Conservation (phyloP, 1,140 invertebrate genomes). For the Gonioctena quinquepunctata region DNA sequence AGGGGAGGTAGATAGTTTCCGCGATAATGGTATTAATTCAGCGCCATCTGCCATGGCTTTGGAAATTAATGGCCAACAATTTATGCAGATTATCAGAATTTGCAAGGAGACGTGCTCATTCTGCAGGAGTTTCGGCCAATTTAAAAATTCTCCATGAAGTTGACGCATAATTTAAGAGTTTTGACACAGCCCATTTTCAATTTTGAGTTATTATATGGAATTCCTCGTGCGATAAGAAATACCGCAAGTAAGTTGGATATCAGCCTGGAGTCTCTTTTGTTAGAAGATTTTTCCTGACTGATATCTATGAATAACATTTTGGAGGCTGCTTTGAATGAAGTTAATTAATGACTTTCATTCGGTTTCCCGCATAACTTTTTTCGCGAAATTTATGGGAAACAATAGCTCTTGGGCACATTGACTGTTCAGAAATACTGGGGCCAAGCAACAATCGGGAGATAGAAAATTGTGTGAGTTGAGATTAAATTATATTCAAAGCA, state of each 20-base stretch:
- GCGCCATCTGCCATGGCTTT: slow-evolving; percentile 3
- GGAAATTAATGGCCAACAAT: slow-evolving; percentile 13
- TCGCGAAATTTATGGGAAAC: too few relatives aligned
- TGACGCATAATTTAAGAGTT: neutral
- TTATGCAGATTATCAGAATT: slow-evolving; percentile 15
- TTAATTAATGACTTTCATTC: too few relatives aligned
- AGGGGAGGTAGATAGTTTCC: neutral
- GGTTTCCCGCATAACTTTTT: too few relatives aligned
- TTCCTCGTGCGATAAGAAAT: neutral
- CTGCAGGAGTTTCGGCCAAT: slow-evolving; percentile 5
- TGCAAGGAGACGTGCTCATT: neutral
- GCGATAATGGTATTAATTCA: slow-evolving; percentile 9
- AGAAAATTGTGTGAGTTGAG: too few relatives aligned
- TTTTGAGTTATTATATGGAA: neutral
- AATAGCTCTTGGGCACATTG: too few relatives aligned
- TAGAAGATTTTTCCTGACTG: too few relatives aligned
- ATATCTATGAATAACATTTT: too few relatives aligned
- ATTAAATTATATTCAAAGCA: too few relatives aligned
- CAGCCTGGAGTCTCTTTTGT: too few relatives aligned
- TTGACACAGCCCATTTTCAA: neutral
- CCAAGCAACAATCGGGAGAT: too few relatives aligned
- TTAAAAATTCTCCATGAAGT: slow-evolving; percentile 1
- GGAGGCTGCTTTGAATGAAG: too few relatives aligned
- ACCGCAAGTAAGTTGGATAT: neutral
- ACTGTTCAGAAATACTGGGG: too few relatives aligned